Evolutionary conservation across 2,888 invertebrate species (phyloP).

Genomic region (Cryptus armator): DNA sequence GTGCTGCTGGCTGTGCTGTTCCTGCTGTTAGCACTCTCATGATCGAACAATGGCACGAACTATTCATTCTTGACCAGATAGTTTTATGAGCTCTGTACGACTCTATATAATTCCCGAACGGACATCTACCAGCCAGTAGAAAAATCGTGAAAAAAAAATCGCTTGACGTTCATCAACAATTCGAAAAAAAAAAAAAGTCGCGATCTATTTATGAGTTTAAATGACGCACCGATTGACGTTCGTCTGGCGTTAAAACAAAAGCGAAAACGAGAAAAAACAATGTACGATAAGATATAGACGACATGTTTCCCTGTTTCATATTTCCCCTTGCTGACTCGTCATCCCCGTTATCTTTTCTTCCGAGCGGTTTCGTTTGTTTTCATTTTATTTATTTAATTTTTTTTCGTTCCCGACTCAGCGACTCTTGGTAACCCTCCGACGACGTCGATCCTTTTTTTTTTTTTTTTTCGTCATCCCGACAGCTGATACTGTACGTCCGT

Average conservation of each 20-base stretch:
- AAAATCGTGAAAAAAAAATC: background rate
- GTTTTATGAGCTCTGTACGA: background rate
- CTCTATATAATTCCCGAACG: background rate
- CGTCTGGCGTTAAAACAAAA: background rate
- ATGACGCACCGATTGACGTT: slow-evolving; percentile 33
- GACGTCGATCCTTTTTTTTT: slow-evolving; percentile 25
- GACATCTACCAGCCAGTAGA: background rate
- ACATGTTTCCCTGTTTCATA: slow-evolving; percentile 24
- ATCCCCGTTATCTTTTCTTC: slow-evolving; percentile 57
- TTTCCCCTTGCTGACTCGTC: slow-evolving; percentile 19
- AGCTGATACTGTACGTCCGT: slow-evolving; percentile 56
- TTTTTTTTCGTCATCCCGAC: slow-evolving; percentile 14
- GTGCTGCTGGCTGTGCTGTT: slow-evolving; percentile 7
- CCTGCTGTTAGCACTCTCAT: slow-evolving; percentile 14
- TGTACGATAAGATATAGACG: background rate
- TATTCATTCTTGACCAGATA: slow-evolving; percentile 14
- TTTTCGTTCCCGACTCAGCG: background rate
- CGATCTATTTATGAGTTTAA: background rate
- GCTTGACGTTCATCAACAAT: background rate
- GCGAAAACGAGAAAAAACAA: background rate
- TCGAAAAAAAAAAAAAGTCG: background rate
- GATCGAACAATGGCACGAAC: background rate
- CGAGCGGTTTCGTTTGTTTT: slow-evolving; percentile 51
- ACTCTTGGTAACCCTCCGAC: background rate
- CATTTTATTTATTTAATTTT: background rate